A percentile compares a stretch with the other conserved stretches of the same genome.
Conservation (phyloP, 23 tunicate genomes). For the Halocynthia roretzi region DNA sequence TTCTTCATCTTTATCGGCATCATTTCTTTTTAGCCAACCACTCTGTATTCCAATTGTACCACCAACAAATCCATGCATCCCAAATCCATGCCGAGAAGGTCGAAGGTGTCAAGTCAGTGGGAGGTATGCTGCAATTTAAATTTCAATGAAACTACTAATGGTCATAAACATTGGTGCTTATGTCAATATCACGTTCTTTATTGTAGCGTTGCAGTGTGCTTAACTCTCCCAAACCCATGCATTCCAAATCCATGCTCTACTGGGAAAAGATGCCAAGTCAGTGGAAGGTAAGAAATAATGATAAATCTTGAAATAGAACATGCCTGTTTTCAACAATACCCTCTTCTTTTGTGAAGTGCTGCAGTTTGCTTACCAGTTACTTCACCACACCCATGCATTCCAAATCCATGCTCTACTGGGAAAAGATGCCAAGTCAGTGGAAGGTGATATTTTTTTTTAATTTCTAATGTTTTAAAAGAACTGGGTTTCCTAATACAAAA, state of each 20-base stretch:
- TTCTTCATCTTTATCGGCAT: background rate
- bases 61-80: constrained; percentile 1
- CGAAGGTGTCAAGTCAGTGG: background rate
- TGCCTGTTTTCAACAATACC: background rate
- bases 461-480: no score
- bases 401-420: background rate
- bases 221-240: background rate
- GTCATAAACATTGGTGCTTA: background rate
- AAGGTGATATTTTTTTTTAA: constrained; percentile 4
- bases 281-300: background rate
- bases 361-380: background rate
- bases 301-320: background rate
- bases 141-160: background rate
- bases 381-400: background rate
- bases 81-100: constrained; percentile 1
- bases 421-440: constrained; percentile 1
- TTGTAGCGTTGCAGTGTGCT: background rate
- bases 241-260: background rate
- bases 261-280: constrained; percentile 5
- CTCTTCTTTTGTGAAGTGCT: background rate
- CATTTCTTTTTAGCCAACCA: constrained; percentile 1
- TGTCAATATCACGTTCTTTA: no score
- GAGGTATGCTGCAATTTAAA: background rate
- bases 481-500: background rate
- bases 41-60: background rate